Evolutionary conservation across 2,797 vertebrate genomes (phyloP), one percentile per base, ranked within the genome.

Genomic region (Triplophysa yarkandensis): DNA sequence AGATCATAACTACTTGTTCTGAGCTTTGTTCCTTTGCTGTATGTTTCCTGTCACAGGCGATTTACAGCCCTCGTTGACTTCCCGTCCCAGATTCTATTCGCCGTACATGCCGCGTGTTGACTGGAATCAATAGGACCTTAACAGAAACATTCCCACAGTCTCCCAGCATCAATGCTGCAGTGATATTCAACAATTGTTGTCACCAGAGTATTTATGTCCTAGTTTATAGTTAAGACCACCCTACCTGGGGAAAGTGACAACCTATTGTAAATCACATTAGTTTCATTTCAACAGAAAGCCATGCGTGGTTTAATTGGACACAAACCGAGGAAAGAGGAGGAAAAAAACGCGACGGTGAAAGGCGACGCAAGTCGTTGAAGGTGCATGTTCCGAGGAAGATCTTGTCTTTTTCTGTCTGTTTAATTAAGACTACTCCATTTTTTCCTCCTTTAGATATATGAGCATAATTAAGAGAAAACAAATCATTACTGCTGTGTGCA

Each of bases 401-500:
- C 64, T 57, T 75, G 61, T 63, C 68, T 71, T 62, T 46, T 73
- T 65, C 69, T 61, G 77, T 65, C 68, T 80, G 71, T 76, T 79
- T 81, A 74, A 83, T 83, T 83, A 80, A 81, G 79, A 65, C 64
- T 36, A 39, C 71, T 69, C 63, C 64, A 36, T 60, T 67, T 74
- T 67, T 50, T 39, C 65, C 17, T 70, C 77, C 67, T 55, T 77
- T 74, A 79, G 80, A 83, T 77, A 81, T 85, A 83, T 80, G 84
- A 79, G 65, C 48, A 65, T 85, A 83, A 85, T 85, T 83, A 80
- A 71, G 74, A 61, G 70, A 81, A 85, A 85, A 83, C 83, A 85
- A 82, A 85, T 85, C 72, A 82, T 83, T 80, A 80, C 78, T 81
- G 79, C 68, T 63, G 75, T 55, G 65, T 50, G 68, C 62, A 36